Conservation (phyloP, 2,113 vertebrate species). For the Empidonax alnorum region DNA sequence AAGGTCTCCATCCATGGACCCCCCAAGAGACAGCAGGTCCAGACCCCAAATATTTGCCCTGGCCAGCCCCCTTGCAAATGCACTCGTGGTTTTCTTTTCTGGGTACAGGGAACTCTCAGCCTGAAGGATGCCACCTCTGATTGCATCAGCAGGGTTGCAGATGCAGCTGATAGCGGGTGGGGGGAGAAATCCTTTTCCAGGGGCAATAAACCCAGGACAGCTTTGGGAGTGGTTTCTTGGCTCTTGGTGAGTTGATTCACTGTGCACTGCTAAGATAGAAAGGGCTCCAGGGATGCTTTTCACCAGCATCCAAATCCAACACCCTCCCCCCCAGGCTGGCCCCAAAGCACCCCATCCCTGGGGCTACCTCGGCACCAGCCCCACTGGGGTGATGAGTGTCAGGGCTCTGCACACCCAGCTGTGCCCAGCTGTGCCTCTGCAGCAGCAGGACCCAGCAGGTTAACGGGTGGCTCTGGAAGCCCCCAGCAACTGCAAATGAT, state of each 20-base stretch:
- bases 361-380: background rate
- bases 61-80: background rate
- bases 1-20: background rate
- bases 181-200: background rate
- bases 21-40: background rate
- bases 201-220: background rate
- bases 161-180: background rate
- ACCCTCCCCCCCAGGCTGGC: background rate
- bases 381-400: background rate
- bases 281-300: background rate
- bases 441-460: conserved; percentile 15
- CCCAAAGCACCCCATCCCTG: background rate
- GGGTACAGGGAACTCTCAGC: background rate
- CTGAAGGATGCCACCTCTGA: background rate
- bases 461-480: background rate
- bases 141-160: background rate
- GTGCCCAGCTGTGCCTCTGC: background rate
- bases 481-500: conserved; percentile 48
- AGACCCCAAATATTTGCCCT: background rate
- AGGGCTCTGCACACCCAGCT: background rate
- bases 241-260: rapidly evolving
- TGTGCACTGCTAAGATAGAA: rapidly evolving
- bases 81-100: background rate
- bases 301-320: background rate
- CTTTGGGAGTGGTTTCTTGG: background rate